Base-by-base conservation (phyloP, 2,113 vertebrate genomes). In the Silurus meridionalis region DNA sequence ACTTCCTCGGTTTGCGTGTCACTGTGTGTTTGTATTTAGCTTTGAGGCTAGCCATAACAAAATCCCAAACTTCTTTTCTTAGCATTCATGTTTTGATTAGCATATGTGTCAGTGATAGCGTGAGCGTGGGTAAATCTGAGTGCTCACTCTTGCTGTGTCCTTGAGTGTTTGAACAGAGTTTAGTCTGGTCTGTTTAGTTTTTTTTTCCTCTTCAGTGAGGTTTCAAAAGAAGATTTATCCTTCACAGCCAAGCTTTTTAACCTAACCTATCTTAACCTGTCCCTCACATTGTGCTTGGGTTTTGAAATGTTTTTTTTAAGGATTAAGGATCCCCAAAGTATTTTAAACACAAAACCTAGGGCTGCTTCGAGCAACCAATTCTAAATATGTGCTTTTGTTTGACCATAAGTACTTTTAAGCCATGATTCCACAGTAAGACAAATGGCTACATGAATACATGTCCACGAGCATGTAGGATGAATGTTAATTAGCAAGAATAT, bases 41-140 rank as follows among this genome's bases (percentile, higher is more conserved):
- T 92, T 93, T 93, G 93, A 94, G 91, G 92, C 90, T 90, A 50
- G 87, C 82, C 91, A 89, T 86, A 86, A 86, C 58, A 83, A 87
- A 92, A 94, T 90, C 90, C 79, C 79, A 80, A 89, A 71, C 85
- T 83, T 90, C 92, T 94, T 93, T 94, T 93, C 93, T 92, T 93
- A 93, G 93, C 90, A 55, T 37, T 64, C 58, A 83, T 7, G 69
- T 88, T 83, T 90, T 83, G 79, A 87, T 77, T 84, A n/a, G 63
- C 55, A 53, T n/a, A 79, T 82, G 61, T 82, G 46, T 64, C 37
- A 57, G 67, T 79, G 90, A 81, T 80, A 84, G 57, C 61, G 58
- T 53, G 67, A 64, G 79, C 80, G 58, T 61, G 80, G 83, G 3
- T 53, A 72, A 61, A 77, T 84, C 48, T 69, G 84, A 75, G 66